These are phyloP conservation scores for Spicauda simplicius DNA, from an alignment of 2,888 invertebrate species.

Conservation along the genomic window DNA sequence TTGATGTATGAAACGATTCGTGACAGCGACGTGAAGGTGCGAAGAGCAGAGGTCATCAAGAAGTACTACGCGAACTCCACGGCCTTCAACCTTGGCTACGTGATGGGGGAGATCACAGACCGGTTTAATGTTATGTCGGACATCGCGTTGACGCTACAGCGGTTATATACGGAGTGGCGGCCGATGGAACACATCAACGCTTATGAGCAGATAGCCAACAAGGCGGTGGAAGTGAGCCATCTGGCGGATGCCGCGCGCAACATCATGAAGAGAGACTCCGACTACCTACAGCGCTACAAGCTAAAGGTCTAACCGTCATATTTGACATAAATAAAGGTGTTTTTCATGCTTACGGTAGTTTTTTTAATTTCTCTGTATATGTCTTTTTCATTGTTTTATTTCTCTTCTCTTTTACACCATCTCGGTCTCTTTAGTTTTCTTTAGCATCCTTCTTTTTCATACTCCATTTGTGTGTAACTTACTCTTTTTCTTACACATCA, in stretches of 20 bases:
- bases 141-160: too few species aligned
- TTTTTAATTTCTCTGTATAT: not conserved
- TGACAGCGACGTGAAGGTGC: conserved; percentile 64
- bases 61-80: conserved; percentile 56
- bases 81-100: conserved; percentile 60
- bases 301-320: not conserved
- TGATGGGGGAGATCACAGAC: conserved; percentile 64
- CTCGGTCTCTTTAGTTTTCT: too few species aligned
- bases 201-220: conserved; percentile 70
- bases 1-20: conserved; percentile 70
- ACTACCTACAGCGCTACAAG: not conserved
- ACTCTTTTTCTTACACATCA: too few species aligned
- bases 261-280: not conserved
- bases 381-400: too few species aligned
- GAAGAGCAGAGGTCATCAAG: conserved; percentile 62
- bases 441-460: too few species aligned
- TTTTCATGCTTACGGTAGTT: not conserved
- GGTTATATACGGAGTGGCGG: conserved; percentile 56
- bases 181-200: conserved; percentile 73
- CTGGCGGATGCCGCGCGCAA: conserved; percentile 50
- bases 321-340: not conserved
- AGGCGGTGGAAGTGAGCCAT: conserved; percentile 63
- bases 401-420: not conserved
- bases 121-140: too few species aligned
- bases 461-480: too few species aligned